Percentiles rank a stretch among this genome's conserved stretches.
Evolutionary conservation across 2,888 invertebrate genomes (phyloP).

Genomic region (Pyrocoelia pectoralis): DNA sequence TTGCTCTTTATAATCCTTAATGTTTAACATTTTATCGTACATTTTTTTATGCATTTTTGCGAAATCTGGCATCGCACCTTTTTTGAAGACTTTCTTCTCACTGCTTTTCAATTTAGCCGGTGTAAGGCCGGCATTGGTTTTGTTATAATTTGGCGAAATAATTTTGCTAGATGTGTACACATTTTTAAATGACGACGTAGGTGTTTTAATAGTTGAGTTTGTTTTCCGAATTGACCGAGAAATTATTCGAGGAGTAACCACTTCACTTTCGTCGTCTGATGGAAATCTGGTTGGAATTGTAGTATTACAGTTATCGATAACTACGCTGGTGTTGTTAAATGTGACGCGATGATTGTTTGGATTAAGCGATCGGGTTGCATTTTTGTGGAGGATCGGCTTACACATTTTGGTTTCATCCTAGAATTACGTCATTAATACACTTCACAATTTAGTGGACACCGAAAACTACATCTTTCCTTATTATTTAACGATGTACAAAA

Average conservation of each 20-base stretch:
- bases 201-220: not conserved
- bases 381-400: too few species aligned
- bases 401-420: too few species aligned
- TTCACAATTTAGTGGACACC: too few species aligned
- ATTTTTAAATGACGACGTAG: not conserved
- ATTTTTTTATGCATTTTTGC: conserved; percentile 71
- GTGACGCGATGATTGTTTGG: conserved; percentile 16
- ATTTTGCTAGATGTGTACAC: too few species aligned
- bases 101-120: not conserved
- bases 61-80: conserved; percentile 74
- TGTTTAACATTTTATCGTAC: conserved; percentile 73
- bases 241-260: too few species aligned
- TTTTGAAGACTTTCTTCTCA: conserved; percentile 39
- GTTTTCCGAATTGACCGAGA: not conserved
- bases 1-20: conserved; percentile 67
- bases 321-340: conserved; percentile 14
- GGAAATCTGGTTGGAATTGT: conserved; percentile 11
- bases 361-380: too few species aligned
- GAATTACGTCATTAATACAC: too few species aligned
- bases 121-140: not conserved
- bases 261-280: conserved; percentile 7
- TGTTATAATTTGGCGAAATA: not conserved
- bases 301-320: conserved; percentile 1
- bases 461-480: too few species aligned
- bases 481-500: too few species aligned